Evolutionary conservation across 2,113 vertebrate genomes (phyloP).

Genomic region (Seriola rivoliana): DNA sequence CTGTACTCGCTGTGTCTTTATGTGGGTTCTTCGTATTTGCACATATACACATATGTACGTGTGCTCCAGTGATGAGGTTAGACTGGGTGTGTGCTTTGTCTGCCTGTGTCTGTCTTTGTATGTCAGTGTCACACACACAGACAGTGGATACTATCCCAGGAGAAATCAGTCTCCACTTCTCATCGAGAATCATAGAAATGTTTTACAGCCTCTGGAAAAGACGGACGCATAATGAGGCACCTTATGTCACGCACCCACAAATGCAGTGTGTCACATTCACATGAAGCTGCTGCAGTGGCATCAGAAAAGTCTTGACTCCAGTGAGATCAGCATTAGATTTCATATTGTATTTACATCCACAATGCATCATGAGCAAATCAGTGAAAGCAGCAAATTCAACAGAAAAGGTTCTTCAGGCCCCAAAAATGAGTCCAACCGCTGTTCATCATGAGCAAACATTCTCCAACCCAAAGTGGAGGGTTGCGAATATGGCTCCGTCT

Average conservation of each 20-base stretch:
- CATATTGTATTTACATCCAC: conserved; percentile 7
- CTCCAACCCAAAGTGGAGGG: not conserved
- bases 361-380: not conserved
- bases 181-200: conserved; percentile 44
- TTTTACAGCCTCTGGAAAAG: conserved; percentile 51
- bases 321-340: conserved; percentile 14
- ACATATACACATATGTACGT: not conserved
- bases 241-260: conserved; percentile 52
- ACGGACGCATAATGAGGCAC: conserved; percentile 54
- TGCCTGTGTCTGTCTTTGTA: not conserved
- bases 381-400: not conserved
- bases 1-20: not conserved
- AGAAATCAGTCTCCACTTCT: conserved; percentile 50
- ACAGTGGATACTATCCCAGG: conserved; percentile 3
- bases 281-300: not conserved
- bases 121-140: conserved; percentile 22
- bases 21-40: not conserved
- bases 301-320: conserved; percentile 11
- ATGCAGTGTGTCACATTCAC: conserved; percentile 38
- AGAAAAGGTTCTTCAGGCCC: not conserved
- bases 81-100: not conserved
- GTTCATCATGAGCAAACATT: not conserved
- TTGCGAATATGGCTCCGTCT: not conserved
- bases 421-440: not conserved
- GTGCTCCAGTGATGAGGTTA: not conserved